Conservation (phyloP, 2,888 invertebrate genomes). For the Epirrhoe tristata region DNA sequence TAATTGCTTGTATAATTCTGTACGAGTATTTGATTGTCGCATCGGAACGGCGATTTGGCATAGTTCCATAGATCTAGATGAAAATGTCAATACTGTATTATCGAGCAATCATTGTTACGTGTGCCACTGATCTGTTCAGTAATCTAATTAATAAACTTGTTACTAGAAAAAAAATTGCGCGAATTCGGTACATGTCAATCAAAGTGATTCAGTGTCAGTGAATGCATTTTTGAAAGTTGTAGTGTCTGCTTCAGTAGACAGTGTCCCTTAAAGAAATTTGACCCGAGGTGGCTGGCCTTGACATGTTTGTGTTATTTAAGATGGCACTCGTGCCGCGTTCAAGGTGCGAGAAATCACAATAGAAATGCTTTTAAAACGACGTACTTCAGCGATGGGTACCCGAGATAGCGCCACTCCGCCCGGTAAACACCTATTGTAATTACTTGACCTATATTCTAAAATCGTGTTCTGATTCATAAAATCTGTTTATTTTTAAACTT, state of each 20-base stretch:
- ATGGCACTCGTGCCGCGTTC: slow-evolving; percentile 52
- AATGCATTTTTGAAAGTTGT: neutral
- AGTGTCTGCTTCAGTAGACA: slow-evolving; percentile 9
- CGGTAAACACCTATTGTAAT: slow-evolving; percentile 30
- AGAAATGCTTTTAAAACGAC: slow-evolving; percentile 30
- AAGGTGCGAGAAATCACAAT: slow-evolving; percentile 54
- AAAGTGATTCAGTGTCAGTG: slow-evolving; percentile 8
- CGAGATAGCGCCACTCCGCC: slow-evolving; percentile 24
- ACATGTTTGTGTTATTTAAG: slow-evolving; percentile 69
- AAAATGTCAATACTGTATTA: slow-evolving; percentile 83
- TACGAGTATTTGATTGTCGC: slow-evolving; percentile 73
- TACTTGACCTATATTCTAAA: slow-evolving; percentile 40
- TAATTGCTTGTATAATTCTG: slow-evolving; percentile 72
- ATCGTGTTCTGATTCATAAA: slow-evolving; percentile 34
- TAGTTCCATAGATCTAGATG: slow-evolving; percentile 59
- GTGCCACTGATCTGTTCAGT: slow-evolving; percentile 50
- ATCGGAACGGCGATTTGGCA: slow-evolving; percentile 68
- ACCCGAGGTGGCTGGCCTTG: slow-evolving; percentile 57
- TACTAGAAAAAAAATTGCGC: neutral
- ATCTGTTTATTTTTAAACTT: slow-evolving; percentile 37
- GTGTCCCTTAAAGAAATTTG: slow-evolving; percentile 46
- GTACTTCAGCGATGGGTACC: slow-evolving; percentile 23
- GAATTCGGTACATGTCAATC: neutral
- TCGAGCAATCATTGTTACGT: slow-evolving; percentile 59
- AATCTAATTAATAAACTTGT: slow-evolving; percentile 1